These are phyloP conservation scores for Dendrocincla tyrannina DNA, from an alignment of 2,797 vertebrate species.

Conservation along the genomic window DNA sequence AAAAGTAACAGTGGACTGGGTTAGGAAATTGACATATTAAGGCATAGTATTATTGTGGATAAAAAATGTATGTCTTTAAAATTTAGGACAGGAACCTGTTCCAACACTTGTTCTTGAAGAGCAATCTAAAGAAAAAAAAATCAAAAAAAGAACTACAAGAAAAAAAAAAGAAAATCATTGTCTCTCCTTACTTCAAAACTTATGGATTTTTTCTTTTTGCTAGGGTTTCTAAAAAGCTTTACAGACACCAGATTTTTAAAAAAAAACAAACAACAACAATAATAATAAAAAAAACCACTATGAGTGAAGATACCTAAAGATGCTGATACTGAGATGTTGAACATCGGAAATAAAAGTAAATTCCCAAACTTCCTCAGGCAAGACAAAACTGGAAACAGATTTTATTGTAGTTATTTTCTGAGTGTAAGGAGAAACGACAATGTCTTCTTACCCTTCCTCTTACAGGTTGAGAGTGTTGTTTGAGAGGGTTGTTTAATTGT, in stretches of 20 bases:
- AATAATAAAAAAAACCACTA: neutral
- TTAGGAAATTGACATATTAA: neutral
- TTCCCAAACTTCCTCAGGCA: neutral
- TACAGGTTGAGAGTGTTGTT: neutral
- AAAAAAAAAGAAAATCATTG: neutral
- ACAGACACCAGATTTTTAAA: fast-evolving
- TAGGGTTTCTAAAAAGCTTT: neutral
- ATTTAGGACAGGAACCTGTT: neutral
- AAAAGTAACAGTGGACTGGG: neutral
- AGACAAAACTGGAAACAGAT: neutral
- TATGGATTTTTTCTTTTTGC: neutral
- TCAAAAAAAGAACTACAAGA: too few relatives aligned
- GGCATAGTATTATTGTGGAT: neutral
- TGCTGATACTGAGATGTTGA: neutral
- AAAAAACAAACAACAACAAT: neutral
- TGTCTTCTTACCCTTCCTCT: neutral
- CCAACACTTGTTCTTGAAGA: neutral
- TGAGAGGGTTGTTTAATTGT: neutral
- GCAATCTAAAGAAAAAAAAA: neutral
- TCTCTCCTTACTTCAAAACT: neutral
- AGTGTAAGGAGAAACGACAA: neutral
- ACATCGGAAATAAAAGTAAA: neutral
- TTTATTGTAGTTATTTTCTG: neutral
- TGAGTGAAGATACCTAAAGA: neutral
- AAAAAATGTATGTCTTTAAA: neutral